Percentiles rank a stretch among this genome's conserved stretches.
Conservation (phyloP, 2,888 invertebrate species). For the Xanthostigma xanthostigma region DNA sequence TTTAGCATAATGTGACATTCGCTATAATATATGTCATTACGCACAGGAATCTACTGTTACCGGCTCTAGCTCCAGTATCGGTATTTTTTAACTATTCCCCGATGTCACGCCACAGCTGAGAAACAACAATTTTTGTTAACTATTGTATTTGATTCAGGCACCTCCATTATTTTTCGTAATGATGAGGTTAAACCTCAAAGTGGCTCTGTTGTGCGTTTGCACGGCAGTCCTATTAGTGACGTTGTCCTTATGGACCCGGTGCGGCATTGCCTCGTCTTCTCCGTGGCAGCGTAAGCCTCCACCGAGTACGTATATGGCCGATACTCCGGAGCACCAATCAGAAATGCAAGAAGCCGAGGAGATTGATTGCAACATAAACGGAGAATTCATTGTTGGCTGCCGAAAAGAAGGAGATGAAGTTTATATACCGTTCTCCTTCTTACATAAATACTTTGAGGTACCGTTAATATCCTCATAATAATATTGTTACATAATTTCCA, state of each 20-base stretch:
- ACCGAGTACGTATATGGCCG: not conserved
- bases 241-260: conserved; percentile 60
- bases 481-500: no score
- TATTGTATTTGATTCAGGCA: conserved; percentile 20
- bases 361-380: conserved; percentile 80
- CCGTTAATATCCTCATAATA: no score
- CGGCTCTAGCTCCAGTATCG: no score
- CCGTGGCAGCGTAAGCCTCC: no score
- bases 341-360: conserved; percentile 40
- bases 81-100: no score
- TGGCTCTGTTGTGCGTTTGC: conserved; percentile 49
- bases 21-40: no score
- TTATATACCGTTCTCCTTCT: conserved; percentile 81
- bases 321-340: conserved; percentile 17
- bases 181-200: conserved; percentile 66
- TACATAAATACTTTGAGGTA: conserved; percentile 88
- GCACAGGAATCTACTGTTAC: no score
- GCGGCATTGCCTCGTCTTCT: conserved; percentile 37
- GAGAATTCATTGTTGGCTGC: conserved; percentile 67
- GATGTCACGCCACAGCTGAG: no score
- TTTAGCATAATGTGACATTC: no score
- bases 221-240: conserved; percentile 50
- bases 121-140: not conserved
- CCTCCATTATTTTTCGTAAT: conserved; percentile 40
- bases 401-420: conserved; percentile 72